Evolutionary conservation across 2,888 invertebrate species (phyloP), one percentile per base, ranked within the genome.

Genomic region (Deilephila porcellus): DNA sequence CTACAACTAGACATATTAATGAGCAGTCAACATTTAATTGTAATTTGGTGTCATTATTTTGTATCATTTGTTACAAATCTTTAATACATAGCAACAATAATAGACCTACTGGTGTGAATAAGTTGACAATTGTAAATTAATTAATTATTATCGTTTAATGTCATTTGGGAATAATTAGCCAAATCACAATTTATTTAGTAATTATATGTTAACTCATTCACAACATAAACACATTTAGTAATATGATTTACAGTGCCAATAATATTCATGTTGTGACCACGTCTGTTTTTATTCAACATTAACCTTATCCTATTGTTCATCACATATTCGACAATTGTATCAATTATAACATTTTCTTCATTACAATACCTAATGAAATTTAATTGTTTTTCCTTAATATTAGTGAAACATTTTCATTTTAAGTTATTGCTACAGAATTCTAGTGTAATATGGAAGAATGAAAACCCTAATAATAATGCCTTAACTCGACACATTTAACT

Each of bases 281-380:
- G 52, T 67, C 67, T 67, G 67, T 67, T 67, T 67, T 67, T 67
- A 67, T 67, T 25, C 67, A 67, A 67, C 52, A 78, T 75, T 78
- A 75, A 52, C 25, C 52, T 67, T 67, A 67, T 67, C 67, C 67
- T 67, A 82, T 83, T 82, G 79, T 78, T 81, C 79, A 79, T 80
- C 76, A 81, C 79, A 80, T 78, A 80, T 79, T 81, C 71, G 77
- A 81, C 78, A 79, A 76, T 73, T 77, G 74, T 71, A 71, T 64
- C 71, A 78, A 64, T 64, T 20, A 20, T 37, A 64, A 64, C 64
- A 64, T 45, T 62, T 29, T 67, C 17, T 45, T 74, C 59, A 74
- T 74, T 74, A 76, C 74, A 74, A 6, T 37, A 67, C 5, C 11
- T 45, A 45, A 67, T 67, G 67, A 52, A 67, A 67, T 52, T 45